phyloP scores from a whole-genome alignment of 1,140 invertebrate species.

The Pantala flavescens region DNA sequence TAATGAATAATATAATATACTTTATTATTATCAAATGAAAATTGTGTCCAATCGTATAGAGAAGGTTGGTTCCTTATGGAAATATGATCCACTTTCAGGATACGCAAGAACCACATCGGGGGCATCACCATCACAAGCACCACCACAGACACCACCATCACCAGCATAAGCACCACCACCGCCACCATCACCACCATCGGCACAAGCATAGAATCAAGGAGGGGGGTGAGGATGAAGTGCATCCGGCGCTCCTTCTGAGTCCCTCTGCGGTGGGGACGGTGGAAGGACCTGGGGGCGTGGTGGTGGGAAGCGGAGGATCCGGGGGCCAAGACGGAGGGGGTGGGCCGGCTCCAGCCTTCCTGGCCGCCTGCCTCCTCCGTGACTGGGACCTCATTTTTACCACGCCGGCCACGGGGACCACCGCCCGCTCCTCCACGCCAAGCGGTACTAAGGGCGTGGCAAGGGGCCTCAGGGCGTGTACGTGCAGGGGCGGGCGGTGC shows the following conservation, averaged over 20 bases:
- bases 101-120: too few species aligned
- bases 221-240: not conserved
- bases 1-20: too few species aligned
- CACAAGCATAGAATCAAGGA: not conserved
- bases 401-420: conserved; percentile 29
- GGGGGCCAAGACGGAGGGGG: not conserved
- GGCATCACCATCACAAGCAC: not conserved
- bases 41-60: too few species aligned
- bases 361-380: not conserved
- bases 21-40: too few species aligned
- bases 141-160: not conserved
- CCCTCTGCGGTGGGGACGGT: conserved; percentile 44
- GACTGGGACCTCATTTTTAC: not conserved
- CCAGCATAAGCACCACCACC: not conserved
- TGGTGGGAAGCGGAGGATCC: conserved; percentile 26
- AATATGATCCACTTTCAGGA: too few species aligned
- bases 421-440: conserved; percentile 28
- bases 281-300: conserved; percentile 28
- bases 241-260: not conserved
- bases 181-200: not conserved
- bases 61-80: too few species aligned
- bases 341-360: not conserved
- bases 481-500: conserved; percentile 26
- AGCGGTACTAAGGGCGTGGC: not conserved
- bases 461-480: not conserved